phyloP scores from a whole-genome alignment of 2,888 invertebrate species.

The Toxonevra muliebris region DNA sequence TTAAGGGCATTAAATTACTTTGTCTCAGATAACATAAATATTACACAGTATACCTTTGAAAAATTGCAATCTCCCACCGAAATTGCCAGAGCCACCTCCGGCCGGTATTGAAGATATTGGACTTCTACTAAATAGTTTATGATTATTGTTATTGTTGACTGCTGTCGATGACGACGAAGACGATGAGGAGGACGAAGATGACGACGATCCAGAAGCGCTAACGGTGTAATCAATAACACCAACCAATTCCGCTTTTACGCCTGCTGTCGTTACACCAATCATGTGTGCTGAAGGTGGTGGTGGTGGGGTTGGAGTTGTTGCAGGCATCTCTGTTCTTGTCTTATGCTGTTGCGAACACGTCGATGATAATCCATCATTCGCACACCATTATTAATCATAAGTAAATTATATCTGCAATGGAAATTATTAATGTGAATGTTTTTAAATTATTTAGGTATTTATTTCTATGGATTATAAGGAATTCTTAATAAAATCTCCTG shows the following conservation, averaged over 20 bases:
- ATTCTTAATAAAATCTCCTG: too few species aligned
- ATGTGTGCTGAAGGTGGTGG: slow-evolving; percentile 18
- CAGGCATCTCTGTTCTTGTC: slow-evolving; percentile 42
- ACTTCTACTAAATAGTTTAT: slow-evolving; percentile 27
- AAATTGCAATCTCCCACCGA: slow-evolving; percentile 64
- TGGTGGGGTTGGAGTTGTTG: slow-evolving; percentile 36
- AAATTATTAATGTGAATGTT: too few species aligned
- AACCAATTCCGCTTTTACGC: slow-evolving; percentile 35
- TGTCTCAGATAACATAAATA: neutral
- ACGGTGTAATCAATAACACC: slow-evolving; percentile 54
- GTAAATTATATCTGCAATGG: too few species aligned
- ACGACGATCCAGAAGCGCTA: slow-evolving; percentile 35
- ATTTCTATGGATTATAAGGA: too few species aligned
- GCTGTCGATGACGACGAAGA: slow-evolving; percentile 33
- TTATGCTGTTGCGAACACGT: slow-evolving; percentile 33
- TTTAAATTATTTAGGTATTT: too few species aligned
- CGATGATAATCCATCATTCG: slow-evolving; percentile 27
- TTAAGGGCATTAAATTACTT: neutral
- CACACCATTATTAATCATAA: too few species aligned
- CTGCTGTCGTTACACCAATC: slow-evolving; percentile 14
- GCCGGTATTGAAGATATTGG: slow-evolving; percentile 50
- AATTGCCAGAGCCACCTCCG: slow-evolving; percentile 39
- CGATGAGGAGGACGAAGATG: slow-evolving; percentile 8
- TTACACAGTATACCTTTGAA: slow-evolving; percentile 58
- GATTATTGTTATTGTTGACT: slow-evolving; percentile 38